Conservation (phyloP, 2,797 vertebrate species). For the Masticophis lateralis region DNA sequence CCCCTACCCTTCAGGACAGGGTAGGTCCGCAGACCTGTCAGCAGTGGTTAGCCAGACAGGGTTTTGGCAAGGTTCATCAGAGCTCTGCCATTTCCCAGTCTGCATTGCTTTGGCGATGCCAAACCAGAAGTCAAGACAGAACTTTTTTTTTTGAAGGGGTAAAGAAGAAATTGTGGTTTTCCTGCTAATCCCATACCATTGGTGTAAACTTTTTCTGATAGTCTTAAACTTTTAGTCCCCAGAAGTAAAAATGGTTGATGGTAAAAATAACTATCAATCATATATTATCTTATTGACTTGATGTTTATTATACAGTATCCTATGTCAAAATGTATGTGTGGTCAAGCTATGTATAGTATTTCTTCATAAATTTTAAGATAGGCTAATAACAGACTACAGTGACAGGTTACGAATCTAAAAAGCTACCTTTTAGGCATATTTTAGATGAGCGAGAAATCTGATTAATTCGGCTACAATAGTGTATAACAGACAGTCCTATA, state of each 20-base stretch:
- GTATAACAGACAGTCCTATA: background rate
- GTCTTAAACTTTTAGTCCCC: background rate
- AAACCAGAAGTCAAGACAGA: no score
- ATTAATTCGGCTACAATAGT: background rate
- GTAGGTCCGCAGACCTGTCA: no score
- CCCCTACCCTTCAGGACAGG: no score
- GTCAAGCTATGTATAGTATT: background rate
- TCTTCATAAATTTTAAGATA: background rate
- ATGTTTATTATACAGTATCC: background rate
- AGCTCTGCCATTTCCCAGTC: no score
- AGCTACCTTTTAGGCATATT: background rate
- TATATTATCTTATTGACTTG: background rate
- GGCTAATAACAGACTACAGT: background rate
- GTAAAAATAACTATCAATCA: background rate
- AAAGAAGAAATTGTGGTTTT: background rate
- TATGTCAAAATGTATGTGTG: background rate
- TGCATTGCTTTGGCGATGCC: no score
- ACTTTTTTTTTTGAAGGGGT: background rate
- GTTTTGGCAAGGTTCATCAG: no score
- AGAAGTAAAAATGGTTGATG: background rate
- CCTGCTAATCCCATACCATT: background rate
- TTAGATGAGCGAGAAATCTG: background rate
- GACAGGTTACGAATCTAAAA: background rate
- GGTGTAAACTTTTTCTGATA: background rate
- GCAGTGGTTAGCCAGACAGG: no score